These are phyloP conservation scores for Mallateleia sp. DNA, from an alignment of 2,888 invertebrate genomes.

Conservation along the genomic window DNA sequence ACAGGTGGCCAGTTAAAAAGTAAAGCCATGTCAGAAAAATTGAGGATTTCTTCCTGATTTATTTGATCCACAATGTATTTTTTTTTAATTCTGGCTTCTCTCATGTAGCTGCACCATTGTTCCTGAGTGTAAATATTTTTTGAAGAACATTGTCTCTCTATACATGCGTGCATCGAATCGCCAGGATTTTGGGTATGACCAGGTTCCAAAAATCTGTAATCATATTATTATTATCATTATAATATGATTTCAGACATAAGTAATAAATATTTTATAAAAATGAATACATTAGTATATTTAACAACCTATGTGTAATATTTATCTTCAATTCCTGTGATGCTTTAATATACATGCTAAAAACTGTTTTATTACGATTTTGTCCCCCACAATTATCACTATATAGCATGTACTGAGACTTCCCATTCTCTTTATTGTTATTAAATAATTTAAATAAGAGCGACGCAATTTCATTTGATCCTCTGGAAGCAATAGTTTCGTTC, in stretches of 20 bases:
- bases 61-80: neutral
- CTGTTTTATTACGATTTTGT: neutral
- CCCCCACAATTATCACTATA: neutral
- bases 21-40: neutral
- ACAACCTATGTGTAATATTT: neutral
- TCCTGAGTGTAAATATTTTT: neutral
- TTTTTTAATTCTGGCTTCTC: neutral
- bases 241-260: neutral
- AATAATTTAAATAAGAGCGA: neutral
- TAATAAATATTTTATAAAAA: neutral
- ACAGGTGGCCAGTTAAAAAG: too few species aligned
- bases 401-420: neutral
- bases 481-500: neutral
- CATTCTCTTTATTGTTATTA: neutral
- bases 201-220: constrained; percentile 7
- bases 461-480: constrained; percentile 11
- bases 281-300: neutral
- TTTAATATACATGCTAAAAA: neutral
- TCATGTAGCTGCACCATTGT: neutral
- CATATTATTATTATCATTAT: neutral
- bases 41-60: neutral
- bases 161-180: constrained; percentile 9
- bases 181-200: neutral
- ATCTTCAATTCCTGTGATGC: neutral
- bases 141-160: neutral